A percentile compares a stretch with the other conserved stretches of the same genome.
Evolutionary conservation across 2,888 invertebrate genomes (phyloP).

Genomic region (Serripes groenlandicus): DNA sequence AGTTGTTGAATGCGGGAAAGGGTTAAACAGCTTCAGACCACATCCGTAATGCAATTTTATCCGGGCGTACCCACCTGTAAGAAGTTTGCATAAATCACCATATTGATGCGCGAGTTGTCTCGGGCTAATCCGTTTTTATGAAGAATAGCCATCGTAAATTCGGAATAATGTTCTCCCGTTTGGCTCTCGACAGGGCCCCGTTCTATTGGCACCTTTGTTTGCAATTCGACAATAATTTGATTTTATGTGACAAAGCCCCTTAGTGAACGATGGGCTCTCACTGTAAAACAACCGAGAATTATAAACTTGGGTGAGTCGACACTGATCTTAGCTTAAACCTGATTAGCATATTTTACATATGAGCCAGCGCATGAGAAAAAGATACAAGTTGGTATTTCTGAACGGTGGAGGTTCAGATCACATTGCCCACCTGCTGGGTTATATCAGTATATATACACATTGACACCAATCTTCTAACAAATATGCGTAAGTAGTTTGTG

Average conservation of each 20-base stretch:
- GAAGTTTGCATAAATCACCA: constrained; percentile 43
- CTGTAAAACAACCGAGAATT: constrained; percentile 17
- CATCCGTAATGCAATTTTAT: constrained; percentile 29
- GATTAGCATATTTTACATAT: constrained; percentile 24
- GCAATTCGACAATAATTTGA: constrained; percentile 20
- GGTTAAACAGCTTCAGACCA: constrained; percentile 5
- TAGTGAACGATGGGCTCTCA: constrained; percentile 6
- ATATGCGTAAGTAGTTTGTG: no score
- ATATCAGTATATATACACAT: no score
- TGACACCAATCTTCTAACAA: no score
- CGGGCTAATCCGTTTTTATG: constrained; percentile 60
- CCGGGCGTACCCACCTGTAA: constrained; percentile 43
- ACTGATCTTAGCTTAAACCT: neutral
- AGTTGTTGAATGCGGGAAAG: no score
- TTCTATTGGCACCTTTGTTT: constrained; percentile 16
- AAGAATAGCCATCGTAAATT: constrained; percentile 52
- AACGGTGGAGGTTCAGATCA: no score
- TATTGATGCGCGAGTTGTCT: constrained; percentile 35
- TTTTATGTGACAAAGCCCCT: constrained; percentile 30
- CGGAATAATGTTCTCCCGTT: constrained; percentile 34
- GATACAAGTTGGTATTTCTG: no score
- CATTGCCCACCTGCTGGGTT: no score
- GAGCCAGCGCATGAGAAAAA: no score
- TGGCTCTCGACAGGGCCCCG: neutral
- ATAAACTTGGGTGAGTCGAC: constrained; percentile 22